Evolutionary conservation across 92 coral and sea anemone genomes (phyloP), one percentile per base, ranked within the genome.

Genomic region (Siderastrea radians): DNA sequence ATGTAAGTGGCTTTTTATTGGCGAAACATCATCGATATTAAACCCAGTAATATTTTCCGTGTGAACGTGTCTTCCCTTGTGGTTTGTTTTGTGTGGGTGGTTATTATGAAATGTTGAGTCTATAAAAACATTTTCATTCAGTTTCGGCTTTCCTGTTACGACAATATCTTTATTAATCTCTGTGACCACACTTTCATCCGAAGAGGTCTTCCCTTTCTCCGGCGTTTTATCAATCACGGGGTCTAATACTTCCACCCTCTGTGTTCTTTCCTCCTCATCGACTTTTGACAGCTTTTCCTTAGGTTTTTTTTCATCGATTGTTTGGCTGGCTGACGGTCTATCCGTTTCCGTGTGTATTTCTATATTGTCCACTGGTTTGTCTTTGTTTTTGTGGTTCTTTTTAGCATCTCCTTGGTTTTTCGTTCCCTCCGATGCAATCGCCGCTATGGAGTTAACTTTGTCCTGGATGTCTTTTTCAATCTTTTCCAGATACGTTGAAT

Each of bases 391-490:
- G 44, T 38, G 6, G 44, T 26, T 67, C 52, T 85, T 68, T 50
- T 5, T 38, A 46, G 26, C n/a, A n/a, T 53, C 48, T 12, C 49
- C 13, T 51, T 60, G 66, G 54, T 85, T 58, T 14, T 52, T 54
- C 1, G 77, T 6, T 2, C 44, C 14, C 13, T 14, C 45, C 54
- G 74, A 10, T 6, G 89, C 73, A 15, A 50, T 49, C 17, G 63
- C 68, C 3, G 96, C 89, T 45, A 95, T 82, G 1, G 72, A 69
- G 60, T 86, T 84, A 13, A 95, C 96, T 68, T 93, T 93, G 17
- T 86, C 86, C 60, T 95, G 96, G 69, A 95, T 93, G 73, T 93
- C 98, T 68, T 90, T 90, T 60, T 93, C 96, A 47, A 95, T 78
- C 50, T 67, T 92, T 64, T 91, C 82, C 50, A 95, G 82, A 62